Percentiles rank a stretch among this genome's conserved stretches.
Conservation (phyloP, 1,140 invertebrate species). For the Drosophila asahinai region DNA sequence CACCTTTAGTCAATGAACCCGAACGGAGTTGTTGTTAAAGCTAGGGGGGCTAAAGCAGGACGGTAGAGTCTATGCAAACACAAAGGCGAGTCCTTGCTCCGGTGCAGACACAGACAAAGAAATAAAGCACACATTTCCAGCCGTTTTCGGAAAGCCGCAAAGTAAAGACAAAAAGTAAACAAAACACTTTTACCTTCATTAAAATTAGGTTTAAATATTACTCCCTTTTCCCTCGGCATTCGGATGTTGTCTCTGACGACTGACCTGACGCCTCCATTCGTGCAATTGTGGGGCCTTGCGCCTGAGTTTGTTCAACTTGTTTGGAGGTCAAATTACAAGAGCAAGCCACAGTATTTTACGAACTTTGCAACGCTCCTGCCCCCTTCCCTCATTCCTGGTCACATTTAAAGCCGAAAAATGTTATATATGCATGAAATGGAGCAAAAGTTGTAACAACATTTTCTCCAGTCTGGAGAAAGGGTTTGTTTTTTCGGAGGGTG, state of each 20-base stretch:
- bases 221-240: conserved; percentile 31
- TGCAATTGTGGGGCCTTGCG: neutral
- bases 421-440: conserved; percentile 66
- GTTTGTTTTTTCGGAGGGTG: conserved; percentile 3
- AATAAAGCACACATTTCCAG: conserved; percentile 15
- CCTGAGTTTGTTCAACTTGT: conserved; percentile 59
- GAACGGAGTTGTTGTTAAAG: conserved; percentile 11
- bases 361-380: conserved; percentile 14
- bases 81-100: conserved; percentile 11
- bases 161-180: conserved; percentile 44
- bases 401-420: conserved; percentile 41
- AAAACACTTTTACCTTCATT: conserved; percentile 70
- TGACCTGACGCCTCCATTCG: conserved; percentile 19
- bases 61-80: conserved; percentile 12
- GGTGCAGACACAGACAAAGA: neutral
- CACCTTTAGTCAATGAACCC: conserved; percentile 22
- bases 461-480: conserved; percentile 32
- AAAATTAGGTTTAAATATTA: conserved; percentile 77
- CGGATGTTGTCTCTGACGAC: conserved; percentile 18
- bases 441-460: conserved; percentile 75
- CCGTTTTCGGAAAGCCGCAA: conserved; percentile 9
- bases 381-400: too few relatives aligned
- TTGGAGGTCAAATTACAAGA: conserved; percentile 72
- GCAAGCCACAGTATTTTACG: conserved; percentile 15
- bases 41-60: neutral